Percentiles rank a stretch among this genome's conserved stretches.
phyloP scores from a whole-genome alignment of 2,888 invertebrate genomes.

The Eurytoma californica region DNA sequence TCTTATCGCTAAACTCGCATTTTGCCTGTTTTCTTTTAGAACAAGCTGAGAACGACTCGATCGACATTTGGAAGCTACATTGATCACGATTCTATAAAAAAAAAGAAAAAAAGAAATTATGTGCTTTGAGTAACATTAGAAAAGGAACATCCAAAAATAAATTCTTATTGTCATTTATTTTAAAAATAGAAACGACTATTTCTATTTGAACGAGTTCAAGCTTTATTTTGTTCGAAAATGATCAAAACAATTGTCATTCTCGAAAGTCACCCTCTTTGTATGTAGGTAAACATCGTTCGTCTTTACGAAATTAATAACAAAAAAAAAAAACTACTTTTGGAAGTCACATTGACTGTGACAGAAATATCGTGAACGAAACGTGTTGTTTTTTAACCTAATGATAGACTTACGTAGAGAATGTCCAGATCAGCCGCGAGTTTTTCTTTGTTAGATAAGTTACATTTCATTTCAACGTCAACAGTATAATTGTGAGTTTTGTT shows the following conservation, averaged over 20 bases:
- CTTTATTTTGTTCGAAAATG: too few relatives aligned
- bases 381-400: too few relatives aligned
- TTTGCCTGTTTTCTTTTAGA: not conserved
- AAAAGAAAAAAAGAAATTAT: too few relatives aligned
- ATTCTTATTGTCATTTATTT: not conserved
- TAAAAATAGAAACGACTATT: not conserved
- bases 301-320: too few relatives aligned
- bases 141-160: too few relatives aligned
- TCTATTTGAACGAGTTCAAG: not conserved
- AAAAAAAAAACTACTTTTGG: too few relatives aligned
- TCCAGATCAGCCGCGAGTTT: not conserved
- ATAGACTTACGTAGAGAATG: conserved; percentile 3
- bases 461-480: conserved; percentile 24
- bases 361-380: too few relatives aligned
- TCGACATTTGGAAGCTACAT: conserved; percentile 1
- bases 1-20: not conserved
- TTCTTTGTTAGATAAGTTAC: not conserved
- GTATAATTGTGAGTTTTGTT: conserved; percentile 29
- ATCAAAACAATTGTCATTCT: too few relatives aligned
- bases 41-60: conserved; percentile 19
- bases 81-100: not conserved
- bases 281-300: too few relatives aligned
- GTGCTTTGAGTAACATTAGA: not conserved
- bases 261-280: too few relatives aligned
- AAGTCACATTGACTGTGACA: too few relatives aligned